Conservation (phyloP, 2,888 invertebrate species). For the Microdon myrmicae region DNA sequence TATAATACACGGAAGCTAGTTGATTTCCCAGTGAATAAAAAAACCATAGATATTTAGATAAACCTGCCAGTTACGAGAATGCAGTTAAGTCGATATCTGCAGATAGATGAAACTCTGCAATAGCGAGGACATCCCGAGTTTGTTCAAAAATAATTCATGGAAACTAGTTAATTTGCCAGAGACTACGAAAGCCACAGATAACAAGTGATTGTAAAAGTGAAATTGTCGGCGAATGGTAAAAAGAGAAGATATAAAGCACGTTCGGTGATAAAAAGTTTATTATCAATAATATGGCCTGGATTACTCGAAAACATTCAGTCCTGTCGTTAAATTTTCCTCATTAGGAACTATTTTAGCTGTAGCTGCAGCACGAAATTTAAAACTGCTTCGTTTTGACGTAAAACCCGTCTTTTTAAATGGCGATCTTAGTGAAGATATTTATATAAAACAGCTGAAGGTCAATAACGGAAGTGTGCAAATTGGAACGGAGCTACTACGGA, state of each 20-base stretch:
- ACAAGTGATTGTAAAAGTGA: constrained; percentile 32
- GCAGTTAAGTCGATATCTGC: neutral
- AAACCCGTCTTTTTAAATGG: constrained; percentile 24
- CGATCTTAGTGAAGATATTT: constrained; percentile 14
- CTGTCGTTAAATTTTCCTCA: constrained; percentile 4
- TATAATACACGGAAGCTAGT: no score
- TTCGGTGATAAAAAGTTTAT: neutral
- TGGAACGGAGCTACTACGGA: constrained; percentile 21
- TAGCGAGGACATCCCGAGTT: constrained; percentile 12
- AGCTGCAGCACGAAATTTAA: constrained; percentile 48
- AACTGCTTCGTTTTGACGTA: constrained; percentile 25
- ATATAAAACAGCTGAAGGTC: constrained; percentile 14
- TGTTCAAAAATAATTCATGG: constrained; percentile 16
- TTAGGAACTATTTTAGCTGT: constrained; percentile 18
- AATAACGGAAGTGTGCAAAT: constrained; percentile 19
- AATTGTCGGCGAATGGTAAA: neutral
- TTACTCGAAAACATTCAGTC: constrained; percentile 7
- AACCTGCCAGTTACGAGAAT: no score
- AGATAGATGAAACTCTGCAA: constrained; percentile 17
- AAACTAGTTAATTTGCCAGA: constrained; percentile 7
- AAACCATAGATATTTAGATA: no score
- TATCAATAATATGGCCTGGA: constrained; percentile 5
- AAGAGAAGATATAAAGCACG: neutral
- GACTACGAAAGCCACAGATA: constrained; percentile 6
- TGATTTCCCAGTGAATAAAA: no score